Base-by-base conservation (phyloP, 2,797 vertebrate genomes). In the Cygnus olor region DNA sequence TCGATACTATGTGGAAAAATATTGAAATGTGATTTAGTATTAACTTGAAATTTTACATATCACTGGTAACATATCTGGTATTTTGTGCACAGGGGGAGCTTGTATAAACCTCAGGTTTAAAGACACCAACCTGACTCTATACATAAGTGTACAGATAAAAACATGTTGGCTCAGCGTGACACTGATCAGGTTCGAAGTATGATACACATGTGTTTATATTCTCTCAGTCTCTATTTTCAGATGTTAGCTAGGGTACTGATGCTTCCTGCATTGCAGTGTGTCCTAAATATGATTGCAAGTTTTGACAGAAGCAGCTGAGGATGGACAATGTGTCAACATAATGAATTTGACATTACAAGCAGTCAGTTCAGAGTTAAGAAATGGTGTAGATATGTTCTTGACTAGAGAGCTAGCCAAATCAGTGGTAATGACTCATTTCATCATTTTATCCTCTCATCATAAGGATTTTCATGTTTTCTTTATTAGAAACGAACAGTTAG, bases 91-190 rank as follows among this genome's bases (percentile, higher is more conserved):
- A 54, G 17, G 45, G 18, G 11, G 18, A 19, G 8, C 21, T 68
- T 89, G 14, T 51, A 20, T 61, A 65, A 81, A 34, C 18, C 36
- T 80, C 5, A 18, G 20, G 2, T 79, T 84, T 72, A 63, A 86
- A 72, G 25, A 51, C 13, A 38, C 9, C 2, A 6, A 21, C 8
- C 7, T 91, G 19, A 6, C 14, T 77, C 18, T 42, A 32, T 53
- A 16, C 5, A 7, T 0, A 2, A 47, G 5, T 1, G 0, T 38
- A 42, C 22, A 61, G 58, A 68, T 74, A 40, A 63, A 10, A 4
- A 2, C 10, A 1, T 16, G 6, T 64, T 60, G 28, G 6, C 40
- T 91, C 63, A 69, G 3, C 40, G 22, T 77, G 22, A 90, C 24
- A 32, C 15, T 54, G 11, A 22, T 56, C 11, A n/a, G n/a, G 32